Conservation (phyloP, 1,140 invertebrate species). For the Zaprionus nigranus region DNA sequence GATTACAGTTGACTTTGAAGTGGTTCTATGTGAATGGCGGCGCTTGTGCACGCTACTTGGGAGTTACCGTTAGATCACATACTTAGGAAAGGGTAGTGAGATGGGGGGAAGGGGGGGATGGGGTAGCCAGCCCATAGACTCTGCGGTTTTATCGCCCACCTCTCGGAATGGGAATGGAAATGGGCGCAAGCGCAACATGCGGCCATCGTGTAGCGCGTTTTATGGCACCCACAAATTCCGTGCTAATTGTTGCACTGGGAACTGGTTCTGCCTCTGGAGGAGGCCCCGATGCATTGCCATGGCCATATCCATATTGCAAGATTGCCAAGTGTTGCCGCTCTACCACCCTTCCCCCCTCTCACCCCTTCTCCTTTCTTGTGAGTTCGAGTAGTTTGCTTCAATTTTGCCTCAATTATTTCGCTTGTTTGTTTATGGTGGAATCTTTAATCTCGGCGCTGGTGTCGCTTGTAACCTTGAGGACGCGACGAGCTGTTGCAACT, state of each 20-base stretch:
- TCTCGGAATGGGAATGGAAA: constrained; percentile 47
- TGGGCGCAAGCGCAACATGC: constrained; percentile 67
- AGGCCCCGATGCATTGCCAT: constrained; percentile 35
- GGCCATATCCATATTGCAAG: constrained; percentile 51
- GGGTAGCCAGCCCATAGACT: constrained; percentile 17
- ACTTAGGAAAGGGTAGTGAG: background rate
- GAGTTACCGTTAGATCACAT: background rate
- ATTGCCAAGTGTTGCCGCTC: constrained; percentile 25
- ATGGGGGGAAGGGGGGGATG: background rate
- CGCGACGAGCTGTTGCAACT: constrained; percentile 33
- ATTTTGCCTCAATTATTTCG: constrained; percentile 84
- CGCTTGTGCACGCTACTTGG: constrained; percentile 32
- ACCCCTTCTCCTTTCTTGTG: background rate
- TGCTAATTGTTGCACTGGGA: constrained; percentile 76
- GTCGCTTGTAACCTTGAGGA: constrained; percentile 68
- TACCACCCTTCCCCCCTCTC: too few relatives aligned
- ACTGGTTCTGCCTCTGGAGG: constrained; percentile 51
- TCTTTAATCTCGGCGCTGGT: constrained; percentile 76
- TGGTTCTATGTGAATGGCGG: constrained; percentile 65
- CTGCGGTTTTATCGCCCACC: constrained; percentile 38
- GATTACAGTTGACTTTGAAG: constrained; percentile 64
- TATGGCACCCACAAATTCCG: constrained; percentile 82
- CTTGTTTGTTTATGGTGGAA: constrained; percentile 84
- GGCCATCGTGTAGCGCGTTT: constrained; percentile 78
- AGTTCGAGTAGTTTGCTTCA: constrained; percentile 77